Evolutionary conservation across 2,797 vertebrate genomes (phyloP).

Genomic region (Onychomys leucogaster): DNA sequence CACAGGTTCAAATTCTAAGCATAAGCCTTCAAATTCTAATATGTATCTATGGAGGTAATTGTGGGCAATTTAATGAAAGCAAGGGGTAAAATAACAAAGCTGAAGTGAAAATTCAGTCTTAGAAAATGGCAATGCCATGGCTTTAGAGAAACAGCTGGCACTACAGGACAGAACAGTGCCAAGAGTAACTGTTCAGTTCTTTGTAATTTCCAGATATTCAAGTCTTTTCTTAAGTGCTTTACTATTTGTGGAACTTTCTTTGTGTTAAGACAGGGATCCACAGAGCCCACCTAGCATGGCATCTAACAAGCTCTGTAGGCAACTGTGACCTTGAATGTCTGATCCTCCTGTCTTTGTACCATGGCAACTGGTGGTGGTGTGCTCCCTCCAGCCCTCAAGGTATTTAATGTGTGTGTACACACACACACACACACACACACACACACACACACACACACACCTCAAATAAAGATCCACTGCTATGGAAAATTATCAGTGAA

Average conservation of each 20-base stretch:
- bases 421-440: too few species aligned
- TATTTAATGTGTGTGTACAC: background rate
- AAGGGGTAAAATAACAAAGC: background rate
- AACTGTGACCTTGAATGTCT: background rate
- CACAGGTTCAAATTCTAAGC: slow-evolving; percentile 45
- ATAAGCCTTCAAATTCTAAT: slow-evolving; percentile 29
- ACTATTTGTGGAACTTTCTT: background rate
- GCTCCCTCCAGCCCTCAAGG: background rate
- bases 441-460: too few species aligned
- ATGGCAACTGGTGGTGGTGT: background rate
- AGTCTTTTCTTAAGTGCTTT: background rate
- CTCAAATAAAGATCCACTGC: background rate
- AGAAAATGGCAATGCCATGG: background rate
- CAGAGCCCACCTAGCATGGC: background rate
- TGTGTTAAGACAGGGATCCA: background rate
- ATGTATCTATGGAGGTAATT: slow-evolving; percentile 34
- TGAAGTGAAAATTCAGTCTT: background rate
- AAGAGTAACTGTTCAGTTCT: background rate
- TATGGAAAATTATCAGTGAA: background rate
- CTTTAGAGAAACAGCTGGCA: background rate
- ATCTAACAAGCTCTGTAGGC: background rate
- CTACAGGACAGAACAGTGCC: background rate
- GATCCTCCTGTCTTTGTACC: background rate
- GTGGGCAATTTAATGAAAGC: slow-evolving; percentile 57
- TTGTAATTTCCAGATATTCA: background rate